Evolutionary conservation across 2,888 invertebrate species (phyloP).

Genomic region (Microctonus brassicae): DNA sequence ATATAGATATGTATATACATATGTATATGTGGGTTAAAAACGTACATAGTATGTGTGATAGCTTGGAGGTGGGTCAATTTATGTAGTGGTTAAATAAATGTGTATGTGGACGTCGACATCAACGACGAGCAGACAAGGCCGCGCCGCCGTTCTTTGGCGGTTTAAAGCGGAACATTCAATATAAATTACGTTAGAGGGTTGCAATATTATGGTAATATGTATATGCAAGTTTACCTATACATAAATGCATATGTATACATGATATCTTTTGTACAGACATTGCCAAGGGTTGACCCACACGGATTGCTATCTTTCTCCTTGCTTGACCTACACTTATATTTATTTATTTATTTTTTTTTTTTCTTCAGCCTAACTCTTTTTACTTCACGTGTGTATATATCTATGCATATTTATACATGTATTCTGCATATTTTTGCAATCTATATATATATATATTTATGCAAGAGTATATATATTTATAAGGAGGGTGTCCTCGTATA

Average conservation of each 20-base stretch:
- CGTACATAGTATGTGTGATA: no score
- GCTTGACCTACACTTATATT: conserved; percentile 35
- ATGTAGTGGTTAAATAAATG: conserved; percentile 62
- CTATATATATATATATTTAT: no score
- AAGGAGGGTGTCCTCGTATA: conserved; percentile 2
- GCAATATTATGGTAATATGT: background rate
- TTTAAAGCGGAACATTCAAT: conserved; percentile 52
- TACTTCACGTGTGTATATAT: background rate
- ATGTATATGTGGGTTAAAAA: background rate
- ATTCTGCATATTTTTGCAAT: background rate
- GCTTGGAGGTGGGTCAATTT: conserved; percentile 57
- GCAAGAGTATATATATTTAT: background rate
- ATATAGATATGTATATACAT: conserved; percentile 18
- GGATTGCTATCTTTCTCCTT: conserved; percentile 18
- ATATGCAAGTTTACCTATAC: background rate
- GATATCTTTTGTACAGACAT: conserved; percentile 1
- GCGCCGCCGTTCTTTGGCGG: conserved; percentile 67
- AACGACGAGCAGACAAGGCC: conserved; percentile 64
- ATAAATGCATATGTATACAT: background rate
- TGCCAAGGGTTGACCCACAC: background rate
- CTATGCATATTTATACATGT: background rate
- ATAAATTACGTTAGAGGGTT: conserved; percentile 10
- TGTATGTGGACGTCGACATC: conserved; percentile 53
- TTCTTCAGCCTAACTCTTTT: background rate
- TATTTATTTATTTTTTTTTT: background rate